Evolutionary conservation across 2,888 invertebrate species (phyloP), one percentile per base, ranked within the genome.

Genomic region (Napeogenes sylphis): DNA sequence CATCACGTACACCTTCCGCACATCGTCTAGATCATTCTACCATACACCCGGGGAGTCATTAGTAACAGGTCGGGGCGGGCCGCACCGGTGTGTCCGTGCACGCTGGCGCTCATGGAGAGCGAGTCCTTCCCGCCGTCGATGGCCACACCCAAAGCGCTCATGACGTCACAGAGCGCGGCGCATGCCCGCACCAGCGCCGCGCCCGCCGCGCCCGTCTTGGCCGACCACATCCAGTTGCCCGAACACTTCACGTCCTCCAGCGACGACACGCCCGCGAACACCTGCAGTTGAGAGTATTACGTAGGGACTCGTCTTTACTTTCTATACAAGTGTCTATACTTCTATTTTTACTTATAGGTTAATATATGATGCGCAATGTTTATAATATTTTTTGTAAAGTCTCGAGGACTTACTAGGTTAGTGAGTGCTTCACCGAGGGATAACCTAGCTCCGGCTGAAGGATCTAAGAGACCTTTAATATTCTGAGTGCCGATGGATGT

Each of bases 201-300:
- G 2, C 99, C 99, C 82, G 98, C 99, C 0, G 96, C 97, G 0
- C 96, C 95, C 21, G 98, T 90, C 88, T 99, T 99, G 12, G 99
- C 99, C 0, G 98, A 95, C 99, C 99, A 99, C 99, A 99, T 99
- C 99, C 99, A 99, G 85, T 99, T 99, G n/a, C 97, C 99, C 51
- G 98, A 98, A 82, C 99, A 99, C 87, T 99, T 99, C 2, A 99
- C 95, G 84, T 99, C 99, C 85, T 95, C 91, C 32, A 94, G 73
- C 61, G 91, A 91, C 0, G 92, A 90, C 57, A 95, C 93, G 38
- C 92, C 92, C 2, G 93, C 94, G 78, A 95, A 95, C 0, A 94
- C 90, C 91, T 91, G 60, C 10, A 10, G 12, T 6, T 42, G 42
- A 10, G 12, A 30, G 12, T 4, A 51, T 12, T n/a, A 21, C 13